Conservation (phyloP, 1,140 invertebrate genomes). For the Brachionus koreanus region DNA sequence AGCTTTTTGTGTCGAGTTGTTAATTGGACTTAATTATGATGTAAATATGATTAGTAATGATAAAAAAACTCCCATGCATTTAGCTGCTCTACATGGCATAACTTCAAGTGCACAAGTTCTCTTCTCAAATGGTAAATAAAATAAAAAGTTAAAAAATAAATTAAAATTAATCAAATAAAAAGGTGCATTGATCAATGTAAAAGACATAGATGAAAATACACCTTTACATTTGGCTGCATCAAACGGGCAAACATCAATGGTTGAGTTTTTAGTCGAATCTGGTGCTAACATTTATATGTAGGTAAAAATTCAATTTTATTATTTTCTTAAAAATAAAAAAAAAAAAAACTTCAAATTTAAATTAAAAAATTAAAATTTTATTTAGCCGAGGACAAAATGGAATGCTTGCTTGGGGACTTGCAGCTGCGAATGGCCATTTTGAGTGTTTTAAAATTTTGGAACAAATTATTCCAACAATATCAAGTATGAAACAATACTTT, state of each 20-base stretch:
- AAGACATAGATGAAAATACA: conserved; percentile 11
- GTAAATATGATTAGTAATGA: conserved; percentile 64
- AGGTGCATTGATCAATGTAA: conserved; percentile 21
- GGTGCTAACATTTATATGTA: conserved; percentile 44
- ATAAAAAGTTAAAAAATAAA: neutral
- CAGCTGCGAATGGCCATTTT: conserved; percentile 64
- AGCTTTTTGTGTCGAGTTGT: conserved; percentile 64
- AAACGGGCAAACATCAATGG: conserved; percentile 13
- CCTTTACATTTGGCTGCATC: conserved; percentile 40
- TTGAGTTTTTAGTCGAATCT: conserved; percentile 35
- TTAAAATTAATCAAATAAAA: neutral
- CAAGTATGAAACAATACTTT: conserved; percentile 48
- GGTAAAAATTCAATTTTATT: conserved; percentile 34
- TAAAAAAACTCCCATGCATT: conserved; percentile 66
- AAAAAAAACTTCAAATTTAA: neutral
- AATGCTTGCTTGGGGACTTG: conserved; percentile 65
- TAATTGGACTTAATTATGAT: conserved; percentile 62
- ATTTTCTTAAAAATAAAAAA: neutral
- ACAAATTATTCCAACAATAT: conserved; percentile 1
- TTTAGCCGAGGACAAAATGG: conserved; percentile 55
- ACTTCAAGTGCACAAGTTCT: conserved; percentile 66
- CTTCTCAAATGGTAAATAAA: conserved; percentile 52
- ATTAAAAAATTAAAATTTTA: conserved; percentile 50
- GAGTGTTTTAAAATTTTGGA: conserved; percentile 58
- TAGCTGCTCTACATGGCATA: conserved; percentile 67